A percentile compares a stretch with the other conserved stretches of the same genome.
Conservation (phyloP, 2,888 invertebrate genomes). For the Napeogenes inachia region DNA sequence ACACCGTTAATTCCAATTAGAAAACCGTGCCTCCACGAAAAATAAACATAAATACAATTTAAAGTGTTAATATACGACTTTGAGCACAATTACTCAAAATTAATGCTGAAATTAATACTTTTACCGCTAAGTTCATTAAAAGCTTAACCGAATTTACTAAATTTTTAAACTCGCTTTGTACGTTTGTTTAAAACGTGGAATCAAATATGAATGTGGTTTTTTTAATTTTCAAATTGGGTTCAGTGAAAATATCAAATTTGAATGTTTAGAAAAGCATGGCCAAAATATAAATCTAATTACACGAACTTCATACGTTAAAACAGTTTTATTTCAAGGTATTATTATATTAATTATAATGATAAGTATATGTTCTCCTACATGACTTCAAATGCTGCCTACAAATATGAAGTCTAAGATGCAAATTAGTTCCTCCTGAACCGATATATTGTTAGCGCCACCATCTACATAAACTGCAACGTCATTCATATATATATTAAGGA, state of each 20-base stretch:
- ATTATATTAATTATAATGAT: too few relatives aligned
- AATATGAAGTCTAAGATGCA: too few relatives aligned
- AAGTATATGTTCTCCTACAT: neutral
- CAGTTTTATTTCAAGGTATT: too few relatives aligned
- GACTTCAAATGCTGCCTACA: slow-evolving; percentile 33
- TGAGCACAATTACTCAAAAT: slow-evolving; percentile 70
- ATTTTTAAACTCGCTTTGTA: slow-evolving; percentile 16
- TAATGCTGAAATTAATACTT: slow-evolving; percentile 77
- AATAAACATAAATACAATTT: slow-evolving; percentile 66
- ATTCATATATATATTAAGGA: slow-evolving; percentile 67
- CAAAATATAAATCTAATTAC: neutral
- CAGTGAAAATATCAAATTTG: too few relatives aligned
- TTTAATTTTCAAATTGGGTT: neutral
- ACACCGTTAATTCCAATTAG: slow-evolving; percentile 63
- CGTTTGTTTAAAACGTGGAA: too few relatives aligned
- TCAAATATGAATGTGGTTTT: neutral
- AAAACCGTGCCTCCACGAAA: slow-evolving; percentile 52
- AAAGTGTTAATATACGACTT: slow-evolving; percentile 64
- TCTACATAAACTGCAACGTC: slow-evolving; percentile 67
- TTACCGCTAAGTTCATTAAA: slow-evolving; percentile 72
- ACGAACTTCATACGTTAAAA: too few relatives aligned
- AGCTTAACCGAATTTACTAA: slow-evolving; percentile 44
- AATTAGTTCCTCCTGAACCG: slow-evolving; percentile 44
- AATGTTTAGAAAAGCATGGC: neutral
- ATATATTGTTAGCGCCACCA: slow-evolving; percentile 62